phyloP scores from a whole-genome alignment of 2,113 vertebrate species.

The Physeter macrocephalus region DNA sequence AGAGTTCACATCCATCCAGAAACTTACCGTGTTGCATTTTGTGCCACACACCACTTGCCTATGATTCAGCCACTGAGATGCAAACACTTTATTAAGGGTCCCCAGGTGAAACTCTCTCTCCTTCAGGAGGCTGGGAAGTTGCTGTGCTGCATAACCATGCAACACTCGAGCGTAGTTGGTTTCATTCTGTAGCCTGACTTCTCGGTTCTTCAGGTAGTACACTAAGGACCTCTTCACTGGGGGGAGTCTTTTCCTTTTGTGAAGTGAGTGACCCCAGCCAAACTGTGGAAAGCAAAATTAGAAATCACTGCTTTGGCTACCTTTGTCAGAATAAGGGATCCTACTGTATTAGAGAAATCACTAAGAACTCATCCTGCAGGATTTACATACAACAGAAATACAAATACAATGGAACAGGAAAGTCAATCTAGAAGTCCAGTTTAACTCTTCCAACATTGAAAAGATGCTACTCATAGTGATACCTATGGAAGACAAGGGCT shows the following conservation, averaged over 20 bases:
- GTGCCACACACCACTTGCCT: conserved; percentile 98
- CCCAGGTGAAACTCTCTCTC: conserved; percentile 95
- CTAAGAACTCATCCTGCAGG: neutral
- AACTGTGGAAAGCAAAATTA: conserved; percentile 71
- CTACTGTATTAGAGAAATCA: neutral
- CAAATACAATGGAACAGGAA: neutral
- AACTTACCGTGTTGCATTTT: conserved; percentile 97
- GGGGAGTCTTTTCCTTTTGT: conserved; percentile 86
- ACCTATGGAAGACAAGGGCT: neutral
- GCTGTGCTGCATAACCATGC: conserved; percentile 91
- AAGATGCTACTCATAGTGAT: neutral
- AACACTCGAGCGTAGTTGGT: conserved; percentile 86
- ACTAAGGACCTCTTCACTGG: conserved; percentile 90
- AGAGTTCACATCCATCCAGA: neutral
- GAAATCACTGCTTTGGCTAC: conserved; percentile 6
- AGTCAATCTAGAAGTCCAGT: neutral
- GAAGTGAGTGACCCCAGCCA: conserved; percentile 79
- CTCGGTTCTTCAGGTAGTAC: conserved; percentile 91
- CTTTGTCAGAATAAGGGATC: neutral
- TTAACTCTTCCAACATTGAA: neutral
- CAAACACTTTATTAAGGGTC: conserved; percentile 98
- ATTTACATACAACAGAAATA: neutral
- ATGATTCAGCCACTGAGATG: conserved; percentile 98
- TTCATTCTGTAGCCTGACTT: conserved; percentile 91
- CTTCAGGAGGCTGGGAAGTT: conserved; percentile 91